Base-by-base conservation (phyloP, 37 sponge, comb jelly and placozoan species). In the Beroe ovata region DNA sequence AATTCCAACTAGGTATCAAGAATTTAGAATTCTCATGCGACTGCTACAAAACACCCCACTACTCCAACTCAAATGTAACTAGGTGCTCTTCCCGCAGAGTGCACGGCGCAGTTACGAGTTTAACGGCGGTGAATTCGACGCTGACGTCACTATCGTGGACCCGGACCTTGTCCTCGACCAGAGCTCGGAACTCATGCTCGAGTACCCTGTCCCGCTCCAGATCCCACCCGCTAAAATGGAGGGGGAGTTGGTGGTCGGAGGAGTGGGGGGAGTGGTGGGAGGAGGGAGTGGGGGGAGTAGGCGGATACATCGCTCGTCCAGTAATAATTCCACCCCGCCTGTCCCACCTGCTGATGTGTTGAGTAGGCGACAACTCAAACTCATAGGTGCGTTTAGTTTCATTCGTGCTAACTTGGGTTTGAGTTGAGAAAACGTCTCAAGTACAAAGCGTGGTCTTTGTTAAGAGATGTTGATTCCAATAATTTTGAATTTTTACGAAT, bases 131-230 rank as follows among this genome's bases (percentile, higher is more conserved):
- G 84, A 41, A 0, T 20, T 40, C 8, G 84, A 77, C 47, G 54
- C 54, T 36, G 84, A 77, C 54, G 84, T 35, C 38, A 77, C 84
- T 42, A 42, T 77, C n/a, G 84, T 77, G 1, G 84, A 77, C 84
- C 36, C 84, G 1, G 84, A 77, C 38, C 26, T 35, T 14, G 84
- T 77, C 47, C 38, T 77, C 6, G 69, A 66, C 8, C 69, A 61
- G 28, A 25, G 63, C 28, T 61, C 28, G 28, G 26, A 61, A 16
- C 21, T 61, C 4, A 61, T 25, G 22, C 22, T 20, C 63, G 63
- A 61, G 28, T 25, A 61, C 63, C 22, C 26, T 16, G 23, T 22
- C 20, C 63, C 63, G 23, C 63, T 25, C 63, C 54, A 47, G 54
- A 47, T 47, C 6, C 54, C 54, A 6, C 54, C 54, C 11, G 54